Base-by-base conservation (phyloP, 2,113 vertebrate genomes). In the Oenanthe oenanthe region DNA sequence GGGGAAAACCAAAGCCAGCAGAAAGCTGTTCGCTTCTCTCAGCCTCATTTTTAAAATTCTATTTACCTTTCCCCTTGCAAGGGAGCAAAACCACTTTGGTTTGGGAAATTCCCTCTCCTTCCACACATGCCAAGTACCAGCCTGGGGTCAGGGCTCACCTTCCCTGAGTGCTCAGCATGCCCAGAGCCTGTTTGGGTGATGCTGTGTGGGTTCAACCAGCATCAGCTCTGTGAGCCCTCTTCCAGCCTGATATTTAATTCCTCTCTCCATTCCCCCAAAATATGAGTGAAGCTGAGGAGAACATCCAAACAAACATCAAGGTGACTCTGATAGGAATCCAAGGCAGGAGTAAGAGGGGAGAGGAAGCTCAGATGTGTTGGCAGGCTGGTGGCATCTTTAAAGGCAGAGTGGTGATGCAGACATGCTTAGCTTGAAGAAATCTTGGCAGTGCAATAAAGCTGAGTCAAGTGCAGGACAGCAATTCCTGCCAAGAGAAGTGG, bases 401-500 rank as follows among this genome's bases (percentile, higher is more conserved):
- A 86, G 58, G 56, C 60, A 77, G 62, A 81, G 77, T 8, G 67
- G 45, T 1, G 11, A 77, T 74, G 91, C 7, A 94, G 82, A 72
- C 2, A 0, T 17, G 71, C 28, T 72, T 89, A 57, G 25, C 81
- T 96, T 75, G 62, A 93, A 74, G 92, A 85, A 85, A 92, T 72
- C 19, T 76, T 95, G 89, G 62, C 84, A 85, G 38, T 11, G 10
- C 67, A 79, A 76, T 70, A 92, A 89, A 89, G 73, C 47, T 87
- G 84, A 89, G 76, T 92, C 95, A 95, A 97, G 86, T 95, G 91
- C 77, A 92, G 74, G 62, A 91, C 13, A 9, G 54, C 17, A 62
- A 15, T 32, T 66, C 38, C 38, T 70, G 90, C 75, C 83, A 95
- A 91, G 92, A 92, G 57, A 91, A 89, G 60, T 13, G 28, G n/a